These are phyloP conservation scores for Saccostrea cuccullata DNA, from an alignment of 1,140 invertebrate genomes.

Conservation along the genomic window DNA sequence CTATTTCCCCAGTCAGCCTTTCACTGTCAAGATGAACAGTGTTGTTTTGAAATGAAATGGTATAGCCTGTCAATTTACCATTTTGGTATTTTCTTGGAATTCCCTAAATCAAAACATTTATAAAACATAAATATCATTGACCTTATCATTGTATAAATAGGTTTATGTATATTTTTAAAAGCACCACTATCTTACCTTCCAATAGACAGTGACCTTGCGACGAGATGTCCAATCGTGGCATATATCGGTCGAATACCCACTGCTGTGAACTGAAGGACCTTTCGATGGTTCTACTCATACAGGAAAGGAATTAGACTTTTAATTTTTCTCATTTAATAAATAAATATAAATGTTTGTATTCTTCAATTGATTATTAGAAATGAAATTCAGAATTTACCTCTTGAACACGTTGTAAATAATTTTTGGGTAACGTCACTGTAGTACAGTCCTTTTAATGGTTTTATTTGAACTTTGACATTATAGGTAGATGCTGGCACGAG, in stretches of 20 bases:
- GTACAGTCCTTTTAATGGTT: background rate
- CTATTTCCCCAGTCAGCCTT: background rate
- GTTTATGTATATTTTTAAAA: background rate
- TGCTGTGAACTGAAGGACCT: background rate
- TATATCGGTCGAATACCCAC: background rate
- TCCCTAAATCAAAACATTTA: background rate
- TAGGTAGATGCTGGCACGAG: background rate
- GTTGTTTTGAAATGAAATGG: background rate
- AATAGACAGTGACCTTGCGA: conserved; percentile 1
- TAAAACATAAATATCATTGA: too few relatives aligned
- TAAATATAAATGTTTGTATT: background rate
- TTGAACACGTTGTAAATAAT: background rate
- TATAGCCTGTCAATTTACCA: background rate
- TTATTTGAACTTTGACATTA: background rate
- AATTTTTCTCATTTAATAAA: background rate
- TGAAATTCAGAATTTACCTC: background rate
- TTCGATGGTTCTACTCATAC: background rate
- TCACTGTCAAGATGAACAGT: background rate
- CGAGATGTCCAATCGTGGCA: background rate
- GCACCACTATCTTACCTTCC: background rate
- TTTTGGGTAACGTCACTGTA: background rate
- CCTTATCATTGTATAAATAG: background rate
- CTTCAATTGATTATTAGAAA: background rate
- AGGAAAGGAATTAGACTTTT: background rate
- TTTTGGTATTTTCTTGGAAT: background rate